Conservation (phyloP, 1,140 invertebrate genomes). For the Drosophila nikananu region DNA sequence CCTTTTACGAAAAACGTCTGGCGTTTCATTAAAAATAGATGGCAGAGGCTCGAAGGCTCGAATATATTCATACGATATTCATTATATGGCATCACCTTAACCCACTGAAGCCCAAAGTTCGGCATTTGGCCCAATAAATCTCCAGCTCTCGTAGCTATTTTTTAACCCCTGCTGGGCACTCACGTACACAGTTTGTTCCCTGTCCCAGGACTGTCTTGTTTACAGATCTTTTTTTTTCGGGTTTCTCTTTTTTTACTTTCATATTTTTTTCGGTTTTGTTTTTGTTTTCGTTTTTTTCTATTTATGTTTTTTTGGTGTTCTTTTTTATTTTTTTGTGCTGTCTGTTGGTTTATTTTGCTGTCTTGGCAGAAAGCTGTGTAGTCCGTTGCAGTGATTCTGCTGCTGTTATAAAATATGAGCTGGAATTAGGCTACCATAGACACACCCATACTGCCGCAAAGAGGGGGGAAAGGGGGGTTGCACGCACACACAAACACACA, state of each 20-base stretch:
- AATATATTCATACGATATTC: slow-evolving; percentile 19
- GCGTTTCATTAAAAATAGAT: not conserved
- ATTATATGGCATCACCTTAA: slow-evolving; percentile 28
- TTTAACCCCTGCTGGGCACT: slow-evolving; percentile 14
- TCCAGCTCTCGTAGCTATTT: not conserved
- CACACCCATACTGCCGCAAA: slow-evolving; percentile 33
- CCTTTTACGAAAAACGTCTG: not conserved
- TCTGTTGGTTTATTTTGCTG: slow-evolving; percentile 43
- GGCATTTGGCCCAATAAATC: slow-evolving; percentile 8
- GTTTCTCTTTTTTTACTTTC: not conserved
- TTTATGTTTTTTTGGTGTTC: slow-evolving; percentile 2
- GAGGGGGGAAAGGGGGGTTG: not conserved
- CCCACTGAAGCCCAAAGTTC: slow-evolving; percentile 2
- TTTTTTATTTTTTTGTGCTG: slow-evolving; percentile 1
- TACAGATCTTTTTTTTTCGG: slow-evolving; percentile 40
- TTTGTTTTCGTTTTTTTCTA: not conserved
- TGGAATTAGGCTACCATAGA: slow-evolving; percentile 66
- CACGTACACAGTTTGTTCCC: slow-evolving; percentile 52
- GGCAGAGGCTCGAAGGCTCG: not conserved
- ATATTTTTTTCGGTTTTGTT: slow-evolving; percentile 3
- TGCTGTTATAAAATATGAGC: slow-evolving; percentile 80
- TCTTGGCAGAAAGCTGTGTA: slow-evolving; percentile 52
- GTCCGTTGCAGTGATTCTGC: slow-evolving; percentile 78
- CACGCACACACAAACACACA: slow-evolving; percentile 27
- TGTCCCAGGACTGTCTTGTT: slow-evolving; percentile 51